phyloP scores from a whole-genome alignment of 2,888 invertebrate genomes.

The Lasioglossum morio region DNA sequence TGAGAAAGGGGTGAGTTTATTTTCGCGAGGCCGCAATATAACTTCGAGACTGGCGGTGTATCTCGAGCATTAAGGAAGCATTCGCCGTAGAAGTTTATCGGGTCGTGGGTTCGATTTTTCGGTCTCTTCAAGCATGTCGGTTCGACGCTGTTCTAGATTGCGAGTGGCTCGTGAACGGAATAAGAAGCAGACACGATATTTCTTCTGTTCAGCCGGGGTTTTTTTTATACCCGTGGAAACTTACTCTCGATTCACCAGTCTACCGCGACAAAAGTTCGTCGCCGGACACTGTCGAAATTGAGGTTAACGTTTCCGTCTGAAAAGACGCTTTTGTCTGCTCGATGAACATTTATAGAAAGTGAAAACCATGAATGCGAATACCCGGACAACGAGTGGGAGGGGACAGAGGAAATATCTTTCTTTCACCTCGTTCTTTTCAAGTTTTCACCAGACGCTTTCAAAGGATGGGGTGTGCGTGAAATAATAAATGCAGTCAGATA shows the following conservation, averaged over 20 bases:
- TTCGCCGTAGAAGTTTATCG: conserved; percentile 71
- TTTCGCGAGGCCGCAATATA: conserved; percentile 68
- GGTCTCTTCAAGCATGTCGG: conserved; percentile 41
- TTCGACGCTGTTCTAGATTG: conserved; percentile 63
- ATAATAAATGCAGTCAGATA: neutral
- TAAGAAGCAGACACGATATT: conserved; percentile 59
- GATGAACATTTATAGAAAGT: neutral
- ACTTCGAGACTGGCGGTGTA: conserved; percentile 69
- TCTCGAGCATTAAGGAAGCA: conserved; percentile 75
- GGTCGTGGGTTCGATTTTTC: conserved; percentile 69
- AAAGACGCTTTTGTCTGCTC: conserved; percentile 19
- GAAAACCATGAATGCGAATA: conserved; percentile 6
- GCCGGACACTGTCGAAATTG: conserved; percentile 26
- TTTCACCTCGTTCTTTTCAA: neutral
- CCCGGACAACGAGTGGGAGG: neutral
- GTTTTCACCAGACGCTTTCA: neutral
- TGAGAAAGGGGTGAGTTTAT: conserved; percentile 67
- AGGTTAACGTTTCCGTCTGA: conserved; percentile 21
- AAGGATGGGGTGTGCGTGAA: neutral
- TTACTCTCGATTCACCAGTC: conserved; percentile 24
- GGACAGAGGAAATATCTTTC: neutral
- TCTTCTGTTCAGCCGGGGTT: conserved; percentile 8
- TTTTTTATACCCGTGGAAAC: neutral
- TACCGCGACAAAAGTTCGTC: conserved; percentile 22
- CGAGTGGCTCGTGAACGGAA: conserved; percentile 57